phyloP scores from a whole-genome alignment of 1,140 invertebrate species.

The Anastrepha ludens region DNA sequence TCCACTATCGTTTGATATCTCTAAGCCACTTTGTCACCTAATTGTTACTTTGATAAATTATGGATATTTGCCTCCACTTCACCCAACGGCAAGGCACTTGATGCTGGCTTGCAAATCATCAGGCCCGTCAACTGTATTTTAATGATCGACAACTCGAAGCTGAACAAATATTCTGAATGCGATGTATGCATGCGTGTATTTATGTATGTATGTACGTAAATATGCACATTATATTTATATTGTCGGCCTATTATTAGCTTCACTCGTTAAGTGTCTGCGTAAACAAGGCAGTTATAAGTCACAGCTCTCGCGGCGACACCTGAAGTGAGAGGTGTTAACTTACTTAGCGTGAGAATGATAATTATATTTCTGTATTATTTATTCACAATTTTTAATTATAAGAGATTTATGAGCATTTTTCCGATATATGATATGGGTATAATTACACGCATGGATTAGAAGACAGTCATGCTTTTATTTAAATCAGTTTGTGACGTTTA shows the following conservation, averaged over 20 bases:
- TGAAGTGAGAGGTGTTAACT: background rate
- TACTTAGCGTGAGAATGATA: slow-evolving; percentile 31
- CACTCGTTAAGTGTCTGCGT: background rate
- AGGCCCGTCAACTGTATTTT: background rate
- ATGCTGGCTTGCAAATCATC: background rate
- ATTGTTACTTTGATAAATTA: background rate
- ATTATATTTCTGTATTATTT: background rate
- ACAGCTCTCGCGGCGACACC: background rate
- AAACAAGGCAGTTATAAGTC: background rate
- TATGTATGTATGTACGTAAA: too few species aligned
- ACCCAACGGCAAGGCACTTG: background rate
- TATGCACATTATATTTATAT: background rate
- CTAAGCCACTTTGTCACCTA: background rate
- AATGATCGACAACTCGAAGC: background rate
- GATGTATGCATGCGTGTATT: background rate
- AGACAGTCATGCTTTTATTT: too few species aligned
- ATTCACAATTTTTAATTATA: background rate
- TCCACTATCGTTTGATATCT: background rate
- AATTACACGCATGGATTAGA: background rate
- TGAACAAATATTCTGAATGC: too few species aligned
- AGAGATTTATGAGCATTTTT: slow-evolving; percentile 9
- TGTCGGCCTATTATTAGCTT: background rate
- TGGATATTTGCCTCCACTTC: background rate
- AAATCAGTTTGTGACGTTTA: too few species aligned
- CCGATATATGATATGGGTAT: background rate